Evolutionary conservation across 2,888 invertebrate species (phyloP), one percentile per base, ranked within the genome.

Genomic region (Caenorhabditis sulstoni): DNA sequence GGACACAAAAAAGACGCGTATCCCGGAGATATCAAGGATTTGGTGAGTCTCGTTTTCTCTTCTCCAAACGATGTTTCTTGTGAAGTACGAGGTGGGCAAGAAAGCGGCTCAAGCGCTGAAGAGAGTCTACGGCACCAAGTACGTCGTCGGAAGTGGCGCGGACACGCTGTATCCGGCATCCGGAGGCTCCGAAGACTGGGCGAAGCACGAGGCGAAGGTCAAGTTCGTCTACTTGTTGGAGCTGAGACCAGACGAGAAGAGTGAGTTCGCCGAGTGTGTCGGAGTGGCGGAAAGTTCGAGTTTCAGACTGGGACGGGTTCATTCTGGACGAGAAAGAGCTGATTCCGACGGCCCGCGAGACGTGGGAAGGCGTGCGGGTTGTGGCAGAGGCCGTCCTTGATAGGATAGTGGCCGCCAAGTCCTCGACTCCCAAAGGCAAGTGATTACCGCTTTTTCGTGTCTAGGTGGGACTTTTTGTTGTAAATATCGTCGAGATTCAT

Each of bases 111-210:
- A 81, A 12, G 90, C 90, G 3, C 74, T 90, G 65, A 80, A 85
- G 50, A 62, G 83, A 12, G 80, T 89, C 23, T 89, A 90, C 62
- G 89, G 89, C 0, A 90, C 90, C 0, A 87, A 88, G 59, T 90
- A 89, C 62, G 81, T 87, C 11, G 87, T 90, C 1, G 90, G 90
- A 8, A 87, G 86, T 70, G 90, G 90, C 18, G 90, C 90, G 0
- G 89, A 90, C 73, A 89, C 89, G 0, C 77, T 89, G 0, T 90
- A 90, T 55, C 89, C 89, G n/a, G 89, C 89, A 0, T 87, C 89
- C 0, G 90, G 90, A 7, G 89, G 90, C 49, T 87, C 88, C 1
- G 89, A 90, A 77, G 90, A 90, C 70, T 90, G 90, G 90, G 89
- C 89, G 14, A 89, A 89, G 57, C 86, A 86, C 50, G 86, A 81